Conservation (phyloP, 1,140 invertebrate genomes). For the Brachionus plicatilis region DNA sequence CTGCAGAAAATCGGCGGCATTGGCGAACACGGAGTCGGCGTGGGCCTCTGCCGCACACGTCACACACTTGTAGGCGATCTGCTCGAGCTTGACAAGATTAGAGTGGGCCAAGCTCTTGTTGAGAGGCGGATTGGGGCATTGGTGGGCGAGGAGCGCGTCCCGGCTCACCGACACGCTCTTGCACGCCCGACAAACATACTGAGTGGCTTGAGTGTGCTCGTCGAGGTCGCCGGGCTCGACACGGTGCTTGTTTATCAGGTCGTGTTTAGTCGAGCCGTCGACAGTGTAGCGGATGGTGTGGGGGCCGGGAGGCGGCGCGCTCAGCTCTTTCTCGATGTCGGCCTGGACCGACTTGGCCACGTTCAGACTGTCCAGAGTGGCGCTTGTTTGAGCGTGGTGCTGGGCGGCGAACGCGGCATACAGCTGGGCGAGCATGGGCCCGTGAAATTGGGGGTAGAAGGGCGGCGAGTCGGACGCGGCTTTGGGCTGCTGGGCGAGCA, state of each 20-base stretch:
- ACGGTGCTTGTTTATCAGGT: not conserved
- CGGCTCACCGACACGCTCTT: not conserved
- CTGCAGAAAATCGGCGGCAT: not conserved
- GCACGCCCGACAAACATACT: not conserved
- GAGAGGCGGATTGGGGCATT: not conserved
- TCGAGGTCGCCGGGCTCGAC: not conserved
- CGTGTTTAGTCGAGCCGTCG: not conserved
- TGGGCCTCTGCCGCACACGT: not conserved
- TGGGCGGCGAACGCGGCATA: conserved; percentile 5
- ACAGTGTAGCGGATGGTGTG: not conserved
- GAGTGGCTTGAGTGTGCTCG: not conserved
- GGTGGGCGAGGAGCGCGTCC: not conserved
- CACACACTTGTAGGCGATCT: not conserved
- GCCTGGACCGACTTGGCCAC: not conserved
- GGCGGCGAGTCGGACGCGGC: not conserved
- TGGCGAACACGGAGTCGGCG: not conserved
- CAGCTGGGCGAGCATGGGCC: not conserved
- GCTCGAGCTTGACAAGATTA: not conserved
- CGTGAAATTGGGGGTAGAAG: not conserved
- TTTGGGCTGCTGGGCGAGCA: not conserved
- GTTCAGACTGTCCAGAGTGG: not conserved
- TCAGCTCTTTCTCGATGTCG: not conserved
- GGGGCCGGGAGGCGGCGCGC: too few relatives aligned
- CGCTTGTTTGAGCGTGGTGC: not conserved
- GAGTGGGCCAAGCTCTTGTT: not conserved